phyloP scores from a whole-genome alignment of 1,140 invertebrate genomes.

The Catajapyx aquilonaris region DNA sequence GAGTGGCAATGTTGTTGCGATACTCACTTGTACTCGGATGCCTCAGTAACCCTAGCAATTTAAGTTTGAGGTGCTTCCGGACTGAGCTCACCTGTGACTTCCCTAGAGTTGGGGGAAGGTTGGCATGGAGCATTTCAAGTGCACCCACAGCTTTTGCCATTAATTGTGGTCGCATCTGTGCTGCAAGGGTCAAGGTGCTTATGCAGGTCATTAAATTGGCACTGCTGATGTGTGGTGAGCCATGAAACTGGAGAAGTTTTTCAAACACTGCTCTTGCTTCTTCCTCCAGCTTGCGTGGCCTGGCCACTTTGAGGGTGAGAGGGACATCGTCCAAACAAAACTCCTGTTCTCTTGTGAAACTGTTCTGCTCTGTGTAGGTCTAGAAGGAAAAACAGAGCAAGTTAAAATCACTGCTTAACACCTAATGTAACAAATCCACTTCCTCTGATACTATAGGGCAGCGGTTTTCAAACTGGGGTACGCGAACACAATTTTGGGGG shows the following conservation, averaged over 20 bases:
- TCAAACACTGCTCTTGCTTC: conserved; percentile 48
- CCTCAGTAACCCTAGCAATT: conserved; percentile 66
- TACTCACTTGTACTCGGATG: conserved; percentile 64
- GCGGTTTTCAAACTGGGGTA: too few species aligned
- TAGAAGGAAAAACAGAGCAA: too few species aligned
- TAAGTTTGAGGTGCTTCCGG: conserved; percentile 82
- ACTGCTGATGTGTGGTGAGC: conserved; percentile 80
- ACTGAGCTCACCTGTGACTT: conserved; percentile 90
- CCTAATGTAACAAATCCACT: too few species aligned
- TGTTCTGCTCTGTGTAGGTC: conserved; percentile 51
- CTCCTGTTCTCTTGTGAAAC: too few species aligned
- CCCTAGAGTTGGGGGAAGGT: conserved; percentile 84
- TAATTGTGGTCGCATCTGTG: conserved; percentile 71
- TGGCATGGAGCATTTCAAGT: conserved; percentile 48
- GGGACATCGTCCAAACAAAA: conserved; percentile 73
- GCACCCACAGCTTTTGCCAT: conserved; percentile 59
- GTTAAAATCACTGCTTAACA: too few species aligned
- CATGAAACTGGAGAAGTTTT: conserved; percentile 69
- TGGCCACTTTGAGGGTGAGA: conserved; percentile 54
- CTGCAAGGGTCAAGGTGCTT: conserved; percentile 72
- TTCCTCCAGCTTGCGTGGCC: conserved; percentile 73
- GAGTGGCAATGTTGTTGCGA: conserved; percentile 54
- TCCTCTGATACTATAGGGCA: too few species aligned
- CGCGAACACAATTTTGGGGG: too few species aligned
- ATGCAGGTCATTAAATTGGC: conserved; percentile 93